Percentiles rank a stretch among this genome's conserved stretches.
Conservation (phyloP, 2,797 vertebrate genomes). For the Brachymystax lenok region DNA sequence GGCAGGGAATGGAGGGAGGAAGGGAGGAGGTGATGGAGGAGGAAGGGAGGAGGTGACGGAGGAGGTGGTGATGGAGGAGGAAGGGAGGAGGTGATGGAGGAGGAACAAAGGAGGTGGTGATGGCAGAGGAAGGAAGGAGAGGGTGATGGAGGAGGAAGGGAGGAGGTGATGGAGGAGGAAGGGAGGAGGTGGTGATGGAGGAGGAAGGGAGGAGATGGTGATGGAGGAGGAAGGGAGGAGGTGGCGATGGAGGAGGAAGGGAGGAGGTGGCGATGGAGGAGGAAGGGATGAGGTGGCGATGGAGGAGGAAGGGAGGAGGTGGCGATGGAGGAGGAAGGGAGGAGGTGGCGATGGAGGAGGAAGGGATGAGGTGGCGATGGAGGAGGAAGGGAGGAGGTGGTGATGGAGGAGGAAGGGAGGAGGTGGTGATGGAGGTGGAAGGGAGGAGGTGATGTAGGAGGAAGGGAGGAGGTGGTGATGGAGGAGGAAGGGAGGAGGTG, state of each 20-base stretch:
- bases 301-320: background rate
- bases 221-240: background rate
- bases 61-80: background rate
- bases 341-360: background rate
- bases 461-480: background rate
- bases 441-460: background rate
- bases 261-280: too few relatives aligned
- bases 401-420: background rate
- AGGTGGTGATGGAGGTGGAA: conserved; percentile 19
- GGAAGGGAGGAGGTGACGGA: conserved; percentile 7
- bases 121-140: conserved; percentile 17
- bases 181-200: background rate
- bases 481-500: background rate
- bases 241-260: too few relatives aligned
- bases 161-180: background rate
- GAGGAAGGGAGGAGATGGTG: background rate
- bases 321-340: background rate
- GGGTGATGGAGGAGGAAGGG: background rate
- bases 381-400: background rate
- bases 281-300: background rate
- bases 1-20: background rate
- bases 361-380: background rate
- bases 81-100: conserved; percentile 9
- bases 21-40: background rate
- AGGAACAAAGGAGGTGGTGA: conserved; percentile 17